These are phyloP conservation scores for Drosophila asahinai DNA, from an alignment of 1,140 invertebrate species.

Conservation along the genomic window DNA sequence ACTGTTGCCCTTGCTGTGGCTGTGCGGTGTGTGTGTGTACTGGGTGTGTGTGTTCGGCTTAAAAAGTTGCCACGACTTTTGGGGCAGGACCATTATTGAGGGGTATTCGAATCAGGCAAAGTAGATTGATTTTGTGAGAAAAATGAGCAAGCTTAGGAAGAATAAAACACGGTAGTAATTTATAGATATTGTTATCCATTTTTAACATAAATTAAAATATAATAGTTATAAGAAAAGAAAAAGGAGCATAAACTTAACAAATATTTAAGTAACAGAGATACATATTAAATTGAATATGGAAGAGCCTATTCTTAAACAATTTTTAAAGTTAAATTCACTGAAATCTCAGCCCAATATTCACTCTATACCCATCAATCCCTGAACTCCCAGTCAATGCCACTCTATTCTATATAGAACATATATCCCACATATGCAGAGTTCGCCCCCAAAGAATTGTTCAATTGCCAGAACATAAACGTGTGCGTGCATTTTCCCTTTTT, in stretches of 20 bases:
- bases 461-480: constrained; percentile 65
- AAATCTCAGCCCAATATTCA: constrained; percentile 3
- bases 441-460: constrained; percentile 38
- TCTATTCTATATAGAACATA: constrained; percentile 9
- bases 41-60: constrained; percentile 13
- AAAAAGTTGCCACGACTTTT: constrained; percentile 36
- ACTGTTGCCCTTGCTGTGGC: constrained; percentile 22
- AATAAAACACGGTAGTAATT: background rate
- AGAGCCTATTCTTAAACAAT: no score
- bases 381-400: constrained; percentile 27
- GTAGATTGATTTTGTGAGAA: background rate
- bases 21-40: constrained; percentile 1
- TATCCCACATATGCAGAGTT: constrained; percentile 20
- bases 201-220: background rate
- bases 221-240: background rate
- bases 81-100: constrained; percentile 10
- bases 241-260: no score
- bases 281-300: no score
- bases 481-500: constrained; percentile 15
- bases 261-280: no score
- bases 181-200: background rate
- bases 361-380: background rate
- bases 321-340: background rate
- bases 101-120: background rate
- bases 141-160: no score